Evolutionary conservation across 2,888 invertebrate genomes (phyloP).

Genomic region (Zaprionus obscuricornis): DNA sequence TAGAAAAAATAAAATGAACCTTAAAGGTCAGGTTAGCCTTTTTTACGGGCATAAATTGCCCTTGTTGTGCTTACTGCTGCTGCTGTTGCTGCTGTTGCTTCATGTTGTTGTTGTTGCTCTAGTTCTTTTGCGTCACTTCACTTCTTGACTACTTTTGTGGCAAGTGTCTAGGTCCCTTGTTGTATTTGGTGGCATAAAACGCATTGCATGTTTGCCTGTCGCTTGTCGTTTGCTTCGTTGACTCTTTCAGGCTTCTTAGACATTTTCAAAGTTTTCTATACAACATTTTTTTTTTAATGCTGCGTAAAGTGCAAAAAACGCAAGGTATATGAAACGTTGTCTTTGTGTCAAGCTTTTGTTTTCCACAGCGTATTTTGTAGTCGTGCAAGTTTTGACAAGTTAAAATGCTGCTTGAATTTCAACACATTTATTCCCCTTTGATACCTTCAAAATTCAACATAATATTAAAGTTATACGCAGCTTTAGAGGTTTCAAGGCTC

Average conservation of each 20-base stretch:
- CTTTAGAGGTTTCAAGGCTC: slow-evolving; percentile 16
- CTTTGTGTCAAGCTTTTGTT: too few species aligned
- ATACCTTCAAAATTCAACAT: slow-evolving; percentile 32
- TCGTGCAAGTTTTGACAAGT: too few species aligned
- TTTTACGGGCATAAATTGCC: slow-evolving; percentile 24
- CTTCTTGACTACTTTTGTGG: too few species aligned
- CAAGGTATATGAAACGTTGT: background rate
- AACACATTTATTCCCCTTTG: slow-evolving; percentile 4
- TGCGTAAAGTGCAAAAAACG: slow-evolving; percentile 9
- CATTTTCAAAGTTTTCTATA: slow-evolving; percentile 34
- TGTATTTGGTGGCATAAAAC: slow-evolving; percentile 45
- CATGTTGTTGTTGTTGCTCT: background rate
- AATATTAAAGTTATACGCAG: slow-evolving; percentile 22
- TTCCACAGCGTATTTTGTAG: too few species aligned
- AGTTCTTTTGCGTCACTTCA: background rate
- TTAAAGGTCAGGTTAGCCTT: slow-evolving; percentile 47
- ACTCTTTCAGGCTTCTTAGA: slow-evolving; percentile 33
- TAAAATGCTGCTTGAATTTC: background rate
- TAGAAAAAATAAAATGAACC: background rate
- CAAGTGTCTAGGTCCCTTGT: background rate
- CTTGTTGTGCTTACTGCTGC: background rate
- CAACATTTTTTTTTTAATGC: slow-evolving; percentile 1
- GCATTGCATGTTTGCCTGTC: slow-evolving; percentile 69
- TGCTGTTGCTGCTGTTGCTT: background rate
- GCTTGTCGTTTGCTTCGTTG: slow-evolving; percentile 60